Conservation (phyloP, 2,113 vertebrate genomes). For the Callopanchax toddi region DNA sequence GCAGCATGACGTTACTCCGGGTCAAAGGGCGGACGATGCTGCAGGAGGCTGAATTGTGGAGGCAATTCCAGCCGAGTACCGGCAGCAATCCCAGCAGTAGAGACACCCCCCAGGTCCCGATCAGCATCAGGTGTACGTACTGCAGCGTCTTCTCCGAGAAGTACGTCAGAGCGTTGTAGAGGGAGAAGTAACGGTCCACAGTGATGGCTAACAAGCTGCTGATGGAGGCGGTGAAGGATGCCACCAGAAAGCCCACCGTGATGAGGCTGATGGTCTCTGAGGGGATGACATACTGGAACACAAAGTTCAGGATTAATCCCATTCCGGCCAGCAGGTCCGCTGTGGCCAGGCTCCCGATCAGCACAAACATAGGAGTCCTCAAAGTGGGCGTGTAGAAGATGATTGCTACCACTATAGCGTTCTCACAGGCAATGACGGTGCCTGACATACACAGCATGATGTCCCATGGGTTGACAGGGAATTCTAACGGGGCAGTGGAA, state of each 20-base stretch:
- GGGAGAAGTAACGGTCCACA: slow-evolving; percentile 95
- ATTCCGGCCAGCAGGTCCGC: slow-evolving; percentile 94
- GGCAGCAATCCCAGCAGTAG: slow-evolving; percentile 90
- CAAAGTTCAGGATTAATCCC: slow-evolving; percentile 96
- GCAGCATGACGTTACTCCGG: slow-evolving; percentile 88
- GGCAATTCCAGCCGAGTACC: slow-evolving; percentile 96
- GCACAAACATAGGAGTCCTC: slow-evolving; percentile 93
- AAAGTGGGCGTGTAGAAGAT: slow-evolving; percentile 93
- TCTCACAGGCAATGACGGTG: slow-evolving; percentile 95
- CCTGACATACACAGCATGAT: slow-evolving; percentile 96
- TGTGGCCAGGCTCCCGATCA: slow-evolving; percentile 95
- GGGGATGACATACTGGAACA: slow-evolving; percentile 92
- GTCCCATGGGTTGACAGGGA: slow-evolving; percentile 93
- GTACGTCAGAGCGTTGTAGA: slow-evolving; percentile 96
- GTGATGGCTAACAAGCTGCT: slow-evolving; percentile 96
- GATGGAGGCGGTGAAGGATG: slow-evolving; percentile 95
- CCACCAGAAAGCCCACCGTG: slow-evolving; percentile 94
- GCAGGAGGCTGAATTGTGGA: slow-evolving; percentile 84
- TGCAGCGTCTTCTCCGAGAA: slow-evolving; percentile 92
- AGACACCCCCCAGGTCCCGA: slow-evolving; percentile 91
- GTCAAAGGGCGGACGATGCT: slow-evolving; percentile 93
- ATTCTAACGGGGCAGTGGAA: slow-evolving; percentile 77
- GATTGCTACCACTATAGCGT: slow-evolving; percentile 95
- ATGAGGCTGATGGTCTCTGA: slow-evolving; percentile 94
- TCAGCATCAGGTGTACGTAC: slow-evolving; percentile 91